Conservation (phyloP, 2,113 vertebrate species). For the Microtus oregoni region DNA sequence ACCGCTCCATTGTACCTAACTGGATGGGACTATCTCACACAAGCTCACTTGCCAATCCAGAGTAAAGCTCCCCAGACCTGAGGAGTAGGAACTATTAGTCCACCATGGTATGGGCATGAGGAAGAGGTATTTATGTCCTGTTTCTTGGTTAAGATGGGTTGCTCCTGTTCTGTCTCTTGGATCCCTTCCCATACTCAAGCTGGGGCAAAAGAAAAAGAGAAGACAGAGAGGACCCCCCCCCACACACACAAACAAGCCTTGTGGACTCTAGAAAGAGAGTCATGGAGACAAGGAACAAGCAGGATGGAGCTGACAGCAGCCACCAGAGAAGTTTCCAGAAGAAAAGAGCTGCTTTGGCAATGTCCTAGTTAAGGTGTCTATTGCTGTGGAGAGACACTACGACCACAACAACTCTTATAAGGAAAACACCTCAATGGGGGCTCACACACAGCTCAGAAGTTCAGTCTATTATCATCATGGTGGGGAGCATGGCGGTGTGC, state of each 20-base stretch:
- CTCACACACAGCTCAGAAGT: not conserved
- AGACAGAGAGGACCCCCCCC: not conserved
- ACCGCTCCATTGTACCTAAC: not conserved
- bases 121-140: not conserved
- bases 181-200: not conserved
- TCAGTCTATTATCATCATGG: not conserved
- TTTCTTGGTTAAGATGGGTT: not conserved
- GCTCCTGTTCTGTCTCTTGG: not conserved
- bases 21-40: not conserved
- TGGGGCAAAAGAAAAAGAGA: not conserved
- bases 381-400: not conserved
- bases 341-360: not conserved
- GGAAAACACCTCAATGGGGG: not conserved
- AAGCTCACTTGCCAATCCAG: not conserved
- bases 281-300: not conserved
- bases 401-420: not conserved
- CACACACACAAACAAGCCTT: not conserved
- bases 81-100: accelerated
- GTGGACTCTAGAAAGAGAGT: not conserved
- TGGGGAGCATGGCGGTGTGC: not conserved
- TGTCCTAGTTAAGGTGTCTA: not conserved
- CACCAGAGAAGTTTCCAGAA: not conserved
- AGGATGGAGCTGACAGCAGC: not conserved
- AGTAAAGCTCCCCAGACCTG: not conserved
- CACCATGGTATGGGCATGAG: too few species aligned